These are phyloP conservation scores for Simalia tracyae DNA, from an alignment of 2,797 vertebrate genomes.

Conservation along the genomic window DNA sequence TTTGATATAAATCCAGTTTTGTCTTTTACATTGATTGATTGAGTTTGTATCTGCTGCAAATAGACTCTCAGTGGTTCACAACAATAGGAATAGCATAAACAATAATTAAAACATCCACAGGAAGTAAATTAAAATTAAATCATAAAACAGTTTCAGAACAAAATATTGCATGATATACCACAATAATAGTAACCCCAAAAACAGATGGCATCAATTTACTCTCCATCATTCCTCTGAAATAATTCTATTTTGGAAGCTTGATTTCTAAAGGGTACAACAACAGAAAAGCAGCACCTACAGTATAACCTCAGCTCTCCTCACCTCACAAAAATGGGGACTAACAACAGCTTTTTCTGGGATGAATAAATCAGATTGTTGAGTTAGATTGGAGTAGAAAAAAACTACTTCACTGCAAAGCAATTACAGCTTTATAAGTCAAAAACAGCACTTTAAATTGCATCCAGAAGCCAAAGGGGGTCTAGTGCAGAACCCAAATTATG, in stretches of 20 bases:
- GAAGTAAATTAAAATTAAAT: conserved; percentile 1
- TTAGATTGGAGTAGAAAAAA: background rate
- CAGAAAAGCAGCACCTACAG: background rate
- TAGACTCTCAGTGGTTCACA: background rate
- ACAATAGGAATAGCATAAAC: background rate
- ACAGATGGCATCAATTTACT: background rate
- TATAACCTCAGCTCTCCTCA: background rate
- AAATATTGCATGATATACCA: background rate
- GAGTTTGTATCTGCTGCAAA: background rate
- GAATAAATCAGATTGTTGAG: background rate
- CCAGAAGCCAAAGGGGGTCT: background rate
- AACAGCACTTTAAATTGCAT: background rate
- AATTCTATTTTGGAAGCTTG: background rate
- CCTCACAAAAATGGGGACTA: background rate
- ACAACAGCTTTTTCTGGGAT: background rate
- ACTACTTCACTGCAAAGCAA: background rate
- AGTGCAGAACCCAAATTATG: background rate
- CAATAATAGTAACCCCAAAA: background rate
- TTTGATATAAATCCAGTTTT: background rate
- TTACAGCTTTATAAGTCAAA: background rate
- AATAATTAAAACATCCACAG: background rate
- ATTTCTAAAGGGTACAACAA: background rate
- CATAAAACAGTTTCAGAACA: background rate
- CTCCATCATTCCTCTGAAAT: background rate
- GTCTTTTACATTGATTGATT: background rate